These are phyloP conservation scores for Sebastes kiyomatsui DNA, from an alignment of 2,797 vertebrate species.

Conservation along the genomic window DNA sequence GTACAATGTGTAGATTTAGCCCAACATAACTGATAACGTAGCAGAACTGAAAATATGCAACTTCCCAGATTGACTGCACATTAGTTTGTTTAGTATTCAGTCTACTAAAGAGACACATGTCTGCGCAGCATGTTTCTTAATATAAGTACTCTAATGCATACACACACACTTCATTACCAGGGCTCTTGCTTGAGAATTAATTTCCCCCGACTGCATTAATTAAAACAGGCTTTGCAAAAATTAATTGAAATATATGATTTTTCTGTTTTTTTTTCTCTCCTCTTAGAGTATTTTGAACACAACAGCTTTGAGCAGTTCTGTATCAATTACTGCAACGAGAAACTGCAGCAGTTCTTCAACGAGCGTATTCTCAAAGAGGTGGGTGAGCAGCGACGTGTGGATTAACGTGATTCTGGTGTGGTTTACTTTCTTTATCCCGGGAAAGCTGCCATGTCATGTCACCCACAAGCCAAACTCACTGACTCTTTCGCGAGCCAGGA, in stretches of 20 bases:
- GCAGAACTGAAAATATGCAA: background rate
- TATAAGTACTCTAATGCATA: conserved; percentile 28
- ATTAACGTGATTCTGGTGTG: conserved; percentile 22
- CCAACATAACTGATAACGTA: background rate
- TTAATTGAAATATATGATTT: conserved; percentile 50
- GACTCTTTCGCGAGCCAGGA: conserved; percentile 17
- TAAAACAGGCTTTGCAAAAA: conserved; percentile 43
- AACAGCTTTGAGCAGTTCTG: conserved; percentile 99
- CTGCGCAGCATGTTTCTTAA: conserved; percentile 13
- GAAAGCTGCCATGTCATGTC: conserved; percentile 33
- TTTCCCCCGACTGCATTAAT: conserved; percentile 40
- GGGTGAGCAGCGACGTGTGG: conserved; percentile 44
- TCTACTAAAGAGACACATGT: conserved; percentile 12
- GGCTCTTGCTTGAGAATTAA: conserved; percentile 27
- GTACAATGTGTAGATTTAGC: background rate
- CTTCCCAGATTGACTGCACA: background rate
- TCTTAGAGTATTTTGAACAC: conserved; percentile 97
- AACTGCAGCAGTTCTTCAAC: conserved; percentile 99
- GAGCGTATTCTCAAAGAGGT: conserved; percentile 99
- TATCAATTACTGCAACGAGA: conserved; percentile 99
- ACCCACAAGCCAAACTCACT: conserved; percentile 33
- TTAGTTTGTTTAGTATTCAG: conserved; percentile 1
- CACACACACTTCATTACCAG: conserved; percentile 39
- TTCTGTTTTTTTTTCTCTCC: background rate
- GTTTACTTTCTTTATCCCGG: conserved; percentile 30